Percentiles rank a stretch among this genome's conserved stretches.
Conservation (phyloP, 2,797 vertebrate species). For the Octomys mimax region DNA sequence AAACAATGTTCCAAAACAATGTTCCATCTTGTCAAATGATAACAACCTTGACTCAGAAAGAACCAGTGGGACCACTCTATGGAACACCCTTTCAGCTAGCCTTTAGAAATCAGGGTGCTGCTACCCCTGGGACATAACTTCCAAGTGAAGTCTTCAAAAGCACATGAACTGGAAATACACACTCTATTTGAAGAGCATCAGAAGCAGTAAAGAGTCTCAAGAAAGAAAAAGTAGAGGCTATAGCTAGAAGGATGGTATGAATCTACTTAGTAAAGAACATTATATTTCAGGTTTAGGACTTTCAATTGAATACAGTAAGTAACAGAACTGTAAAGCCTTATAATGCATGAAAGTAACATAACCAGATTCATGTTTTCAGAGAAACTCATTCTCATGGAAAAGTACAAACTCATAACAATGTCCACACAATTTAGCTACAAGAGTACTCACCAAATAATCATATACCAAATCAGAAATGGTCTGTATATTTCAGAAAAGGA, state of each 20-base stretch:
- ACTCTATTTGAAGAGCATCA: not conserved
- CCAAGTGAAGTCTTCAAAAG: not conserved
- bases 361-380: not conserved
- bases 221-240: not conserved
- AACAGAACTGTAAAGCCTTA: not conserved
- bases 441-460: not conserved
- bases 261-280: not conserved
- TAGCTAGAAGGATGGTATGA: not conserved
- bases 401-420: not conserved
- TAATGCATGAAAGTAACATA: not conserved
- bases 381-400: not conserved
- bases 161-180: not conserved
- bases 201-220: not conserved
- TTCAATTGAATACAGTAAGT: not conserved
- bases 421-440: conserved; percentile 2
- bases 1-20: conserved; percentile 14
- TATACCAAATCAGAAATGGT: not conserved
- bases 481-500: conserved; percentile 5
- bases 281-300: not conserved
- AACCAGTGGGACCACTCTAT: not conserved
- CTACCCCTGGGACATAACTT: not conserved
- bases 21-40: not conserved
- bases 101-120: conserved; percentile 3
- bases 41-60: not conserved
- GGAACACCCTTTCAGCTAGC: not conserved